A percentile compares a stretch with the other conserved stretches of the same genome.
phyloP scores from a whole-genome alignment of 2,797 vertebrate species.

The Anabas testudineus region DNA sequence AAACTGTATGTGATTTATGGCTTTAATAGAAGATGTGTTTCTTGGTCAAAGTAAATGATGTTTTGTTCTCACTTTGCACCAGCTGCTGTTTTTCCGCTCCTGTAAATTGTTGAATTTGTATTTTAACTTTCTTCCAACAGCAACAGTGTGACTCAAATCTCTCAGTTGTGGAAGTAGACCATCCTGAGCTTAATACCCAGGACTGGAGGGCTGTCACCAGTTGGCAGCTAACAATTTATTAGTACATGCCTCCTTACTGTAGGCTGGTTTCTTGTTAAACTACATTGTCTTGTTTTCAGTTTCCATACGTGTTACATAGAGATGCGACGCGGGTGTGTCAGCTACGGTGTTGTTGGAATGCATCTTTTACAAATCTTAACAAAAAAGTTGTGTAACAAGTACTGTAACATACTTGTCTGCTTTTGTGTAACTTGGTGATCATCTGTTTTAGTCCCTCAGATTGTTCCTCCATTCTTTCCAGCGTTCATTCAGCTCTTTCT shows the following conservation, averaged over 20 bases:
- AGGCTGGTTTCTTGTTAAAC: constrained; percentile 15
- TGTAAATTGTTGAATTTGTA: not conserved
- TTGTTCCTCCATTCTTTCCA: constrained; percentile 33
- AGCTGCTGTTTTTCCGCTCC: too few relatives aligned
- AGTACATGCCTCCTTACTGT: constrained; percentile 19
- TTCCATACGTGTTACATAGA: constrained; percentile 4
- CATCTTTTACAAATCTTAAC: constrained; percentile 4
- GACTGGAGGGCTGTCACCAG: not conserved
- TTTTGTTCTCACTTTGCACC: too few relatives aligned
- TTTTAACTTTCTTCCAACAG: not conserved
- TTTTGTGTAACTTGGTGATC: not conserved
- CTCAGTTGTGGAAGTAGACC: not conserved
- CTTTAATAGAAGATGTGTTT: not conserved
- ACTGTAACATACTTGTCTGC: constrained; percentile 18
- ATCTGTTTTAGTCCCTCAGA: constrained; percentile 16
- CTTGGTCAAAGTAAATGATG: too few relatives aligned
- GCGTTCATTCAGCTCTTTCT: constrained; percentile 41
- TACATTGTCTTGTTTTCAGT: constrained; percentile 35
- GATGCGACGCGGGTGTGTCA: constrained; percentile 16
- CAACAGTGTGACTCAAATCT: not conserved
- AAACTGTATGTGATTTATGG: not conserved
- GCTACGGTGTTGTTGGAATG: constrained; percentile 16
- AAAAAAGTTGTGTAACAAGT: constrained; percentile 6
- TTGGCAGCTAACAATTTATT: constrained; percentile 19
- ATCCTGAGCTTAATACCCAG: not conserved